These are phyloP conservation scores for Australoheros facetus DNA, from an alignment of 2,797 vertebrate genomes.

Conservation along the genomic window DNA sequence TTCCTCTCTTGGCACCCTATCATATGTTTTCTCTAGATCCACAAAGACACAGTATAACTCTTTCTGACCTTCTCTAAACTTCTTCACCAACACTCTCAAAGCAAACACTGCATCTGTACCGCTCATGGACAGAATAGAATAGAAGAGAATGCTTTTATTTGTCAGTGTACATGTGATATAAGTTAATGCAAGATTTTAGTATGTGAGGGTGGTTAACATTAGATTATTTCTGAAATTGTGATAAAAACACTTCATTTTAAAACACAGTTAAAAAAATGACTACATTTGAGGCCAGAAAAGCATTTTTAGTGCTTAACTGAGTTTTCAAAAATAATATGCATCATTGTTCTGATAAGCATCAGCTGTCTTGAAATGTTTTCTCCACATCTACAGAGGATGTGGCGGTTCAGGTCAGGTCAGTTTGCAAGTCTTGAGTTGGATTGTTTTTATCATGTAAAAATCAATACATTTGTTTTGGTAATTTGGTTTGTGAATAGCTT, in stretches of 20 bases:
- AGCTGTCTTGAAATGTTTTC: neutral
- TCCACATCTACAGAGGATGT: neutral
- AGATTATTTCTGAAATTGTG: neutral
- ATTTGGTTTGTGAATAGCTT: neutral
- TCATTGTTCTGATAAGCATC: neutral
- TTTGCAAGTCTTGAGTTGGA: neutral
- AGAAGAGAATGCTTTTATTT: neutral
- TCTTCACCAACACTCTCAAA: neutral
- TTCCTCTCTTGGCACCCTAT: neutral
- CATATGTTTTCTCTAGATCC: neutral
- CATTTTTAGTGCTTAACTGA: neutral
- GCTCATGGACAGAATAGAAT: neutral
- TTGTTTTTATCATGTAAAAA: neutral
- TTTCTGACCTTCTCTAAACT: neutral
- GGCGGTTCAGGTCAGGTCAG: neutral
- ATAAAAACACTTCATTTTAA: neutral
- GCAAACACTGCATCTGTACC: neutral
- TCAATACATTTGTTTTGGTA: neutral
- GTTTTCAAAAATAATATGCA: neutral
- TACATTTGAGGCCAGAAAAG: neutral
- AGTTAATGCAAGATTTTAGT: too few relatives aligned
- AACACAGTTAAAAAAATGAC: neutral
- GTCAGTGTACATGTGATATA: too few relatives aligned
- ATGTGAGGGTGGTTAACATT: too few relatives aligned
- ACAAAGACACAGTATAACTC: neutral